Conservation (phyloP, 2,797 vertebrate genomes). For the Chelmon rostratus region DNA sequence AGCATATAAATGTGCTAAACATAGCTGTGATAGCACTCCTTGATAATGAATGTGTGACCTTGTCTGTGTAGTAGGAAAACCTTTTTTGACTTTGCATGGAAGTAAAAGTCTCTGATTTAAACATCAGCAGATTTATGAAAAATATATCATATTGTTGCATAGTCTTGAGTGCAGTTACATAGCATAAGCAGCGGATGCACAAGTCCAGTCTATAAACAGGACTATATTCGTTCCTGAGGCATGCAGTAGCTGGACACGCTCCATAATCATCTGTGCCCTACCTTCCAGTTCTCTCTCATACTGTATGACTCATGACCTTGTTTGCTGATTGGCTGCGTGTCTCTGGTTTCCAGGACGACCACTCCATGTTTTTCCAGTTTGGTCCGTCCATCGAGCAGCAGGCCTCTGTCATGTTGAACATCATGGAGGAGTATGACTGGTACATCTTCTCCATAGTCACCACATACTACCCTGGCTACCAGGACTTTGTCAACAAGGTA, state of each 20-base stretch:
- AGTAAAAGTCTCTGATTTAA: slow-evolving; percentile 23
- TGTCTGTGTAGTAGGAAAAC: slow-evolving; percentile 9
- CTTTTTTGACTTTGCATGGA: not conserved
- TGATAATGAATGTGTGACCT: slow-evolving; percentile 48
- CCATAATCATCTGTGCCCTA: slow-evolving; percentile 56
- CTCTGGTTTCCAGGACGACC: slow-evolving; percentile 91
- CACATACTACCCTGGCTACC: slow-evolving; percentile 97
- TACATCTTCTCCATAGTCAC: slow-evolving; percentile 99
- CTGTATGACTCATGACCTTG: slow-evolving; percentile 72
- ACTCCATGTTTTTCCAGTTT: slow-evolving; percentile 99
- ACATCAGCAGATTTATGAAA: not conserved
- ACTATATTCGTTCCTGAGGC: slow-evolving; percentile 51
- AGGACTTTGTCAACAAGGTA: slow-evolving; percentile 99
- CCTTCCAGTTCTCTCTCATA: slow-evolving; percentile 53
- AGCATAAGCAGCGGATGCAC: slow-evolving; percentile 1
- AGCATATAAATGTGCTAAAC: slow-evolving; percentile 4
- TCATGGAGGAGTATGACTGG: slow-evolving; percentile 99
- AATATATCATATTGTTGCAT: not conserved
- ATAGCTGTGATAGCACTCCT: slow-evolving; percentile 17
- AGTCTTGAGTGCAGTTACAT: slow-evolving; percentile 1
- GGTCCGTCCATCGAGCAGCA: slow-evolving; percentile 99
- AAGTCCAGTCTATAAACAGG: slow-evolving; percentile 32
- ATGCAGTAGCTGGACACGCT: slow-evolving; percentile 46
- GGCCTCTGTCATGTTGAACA: slow-evolving; percentile 98
- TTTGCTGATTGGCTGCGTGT: slow-evolving; percentile 75